These are phyloP conservation scores for Ceryle rudis DNA, from an alignment of 2,797 vertebrate genomes.

Conservation along the genomic window DNA sequence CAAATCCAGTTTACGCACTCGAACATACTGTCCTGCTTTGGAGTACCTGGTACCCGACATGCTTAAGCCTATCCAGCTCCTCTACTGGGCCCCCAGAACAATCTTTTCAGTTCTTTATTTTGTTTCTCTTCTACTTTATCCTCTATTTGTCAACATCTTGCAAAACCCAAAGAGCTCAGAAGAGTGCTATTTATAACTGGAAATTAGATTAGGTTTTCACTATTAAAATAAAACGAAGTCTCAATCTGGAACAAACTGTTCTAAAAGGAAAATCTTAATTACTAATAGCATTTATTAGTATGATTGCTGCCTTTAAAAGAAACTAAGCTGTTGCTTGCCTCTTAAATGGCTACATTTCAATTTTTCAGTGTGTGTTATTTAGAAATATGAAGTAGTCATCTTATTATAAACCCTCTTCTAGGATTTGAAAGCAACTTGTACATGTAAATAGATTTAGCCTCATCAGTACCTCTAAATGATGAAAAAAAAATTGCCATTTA, in stretches of 20 bases:
- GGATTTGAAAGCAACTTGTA: neutral
- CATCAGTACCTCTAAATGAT: conserved; percentile 28
- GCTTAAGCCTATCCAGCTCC: neutral
- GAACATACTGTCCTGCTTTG: neutral
- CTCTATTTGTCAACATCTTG: neutral
- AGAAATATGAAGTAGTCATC: conserved; percentile 8
- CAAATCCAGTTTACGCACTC: neutral
- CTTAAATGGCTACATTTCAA: neutral
- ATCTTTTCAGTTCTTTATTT: neutral
- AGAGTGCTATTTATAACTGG: neutral
- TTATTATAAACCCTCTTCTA: conserved; percentile 14
- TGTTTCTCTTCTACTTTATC: neutral
- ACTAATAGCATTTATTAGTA: neutral
- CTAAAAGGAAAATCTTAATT: neutral
- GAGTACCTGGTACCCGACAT: neutral
- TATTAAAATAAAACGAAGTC: neutral
- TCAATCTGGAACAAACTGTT: neutral
- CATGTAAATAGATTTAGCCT: conserved; percentile 27
- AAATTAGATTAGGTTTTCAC: neutral
- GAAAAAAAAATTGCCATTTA: neutral
- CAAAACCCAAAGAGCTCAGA: neutral
- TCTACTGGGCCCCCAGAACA: neutral
- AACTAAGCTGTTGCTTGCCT: neutral
- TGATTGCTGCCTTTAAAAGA: conserved; percentile 19
- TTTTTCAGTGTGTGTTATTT: neutral